Evolutionary conservation across 2,888 invertebrate genomes (phyloP).

Genomic region (Aspidiotus rigidus): DNA sequence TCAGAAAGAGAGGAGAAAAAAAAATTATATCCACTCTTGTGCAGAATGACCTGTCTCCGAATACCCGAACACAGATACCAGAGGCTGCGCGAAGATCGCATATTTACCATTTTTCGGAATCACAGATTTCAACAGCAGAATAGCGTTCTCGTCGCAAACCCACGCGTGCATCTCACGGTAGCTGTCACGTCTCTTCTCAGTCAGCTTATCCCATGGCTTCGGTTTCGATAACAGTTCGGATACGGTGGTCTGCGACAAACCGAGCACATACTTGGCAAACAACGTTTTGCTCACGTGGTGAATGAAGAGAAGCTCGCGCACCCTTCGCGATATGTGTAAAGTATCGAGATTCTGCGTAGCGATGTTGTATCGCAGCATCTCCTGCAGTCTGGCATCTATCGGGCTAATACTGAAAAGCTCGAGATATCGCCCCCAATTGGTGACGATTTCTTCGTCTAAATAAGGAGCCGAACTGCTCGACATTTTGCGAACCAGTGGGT

Average conservation of each 20-base stretch:
- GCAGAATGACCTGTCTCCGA: too few species aligned
- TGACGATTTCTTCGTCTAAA: too few species aligned
- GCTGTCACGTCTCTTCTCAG: slow-evolving; percentile 97
- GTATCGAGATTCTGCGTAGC: slow-evolving; percentile 90
- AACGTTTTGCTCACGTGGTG: too few species aligned
- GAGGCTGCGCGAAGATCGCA: neutral
- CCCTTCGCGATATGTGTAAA: too few species aligned
- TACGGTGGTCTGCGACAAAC: too few species aligned
- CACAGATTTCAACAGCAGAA: slow-evolving; percentile 92
- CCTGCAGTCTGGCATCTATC: slow-evolving; percentile 85
- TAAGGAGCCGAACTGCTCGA: too few species aligned
- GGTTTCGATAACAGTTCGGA: too few species aligned
- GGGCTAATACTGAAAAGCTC: slow-evolving; percentile 52
- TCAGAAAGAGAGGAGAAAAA: too few species aligned
- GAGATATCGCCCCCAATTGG: slow-evolving; percentile 63
- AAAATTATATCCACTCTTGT: too few species aligned
- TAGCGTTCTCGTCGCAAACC: slow-evolving; percentile 96
- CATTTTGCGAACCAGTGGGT: slow-evolving; percentile 52
- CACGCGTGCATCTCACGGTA: slow-evolving; percentile 99
- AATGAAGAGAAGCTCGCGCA: too few species aligned
- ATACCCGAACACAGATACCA: neutral
- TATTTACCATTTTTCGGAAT: slow-evolving; percentile 93
- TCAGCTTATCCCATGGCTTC: slow-evolving; percentile 98
- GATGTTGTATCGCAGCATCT: slow-evolving; percentile 90
- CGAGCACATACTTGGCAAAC: too few species aligned